Base-by-base conservation (phyloP, 2,113 vertebrate genomes). In the Podarcis muralis region DNA sequence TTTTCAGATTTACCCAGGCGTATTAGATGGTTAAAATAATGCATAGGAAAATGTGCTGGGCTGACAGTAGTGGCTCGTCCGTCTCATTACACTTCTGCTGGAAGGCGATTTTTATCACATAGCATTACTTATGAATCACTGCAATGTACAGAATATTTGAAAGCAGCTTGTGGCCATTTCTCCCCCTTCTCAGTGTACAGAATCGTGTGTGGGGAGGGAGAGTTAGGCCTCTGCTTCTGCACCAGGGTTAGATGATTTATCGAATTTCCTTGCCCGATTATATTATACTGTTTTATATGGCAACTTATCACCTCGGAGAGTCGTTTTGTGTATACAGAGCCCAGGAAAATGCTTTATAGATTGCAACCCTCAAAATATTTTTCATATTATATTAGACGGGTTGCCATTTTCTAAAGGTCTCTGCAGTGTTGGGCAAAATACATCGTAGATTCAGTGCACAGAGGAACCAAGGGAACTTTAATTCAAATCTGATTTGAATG, bases 21-120 rank as follows among this genome's bases (percentile, higher is more conserved):
- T 89, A 86, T 2, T 88, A 48, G 27, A 68, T 83, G 83, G 3
- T 83, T 76, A 86, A 92, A 92, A 91, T 65, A 81, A 85, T 90
- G 79, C 79, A 83, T 75, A 86, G 81, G n/a, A 62, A 82, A 90
- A 82, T 77, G 57, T 68, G 62, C 84, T 86, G 78, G 40, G 71
- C 85, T 32, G 35, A 83, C 75, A 83, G 85, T 30, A 65, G 81
- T 43, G 48, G 57, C 81, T 83, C 48, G 1, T 23, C 13, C 20
- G 2, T 91, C 88, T 88, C 84, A 15, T 57, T 90, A 1, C 90
- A 90, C 87, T 87, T 81, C 82, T 87, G 87, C 3, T 78, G 0
- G 75, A 75, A 1, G 62, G 37, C 35, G 0, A 87, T 86, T 92
- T 90, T 95, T 76, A 9, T 89, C 25, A 79, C 0, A 2, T 81